Evolutionary conservation across 2,113 vertebrate species (phyloP).

Genomic region (Pterocles gutturalis): DNA sequence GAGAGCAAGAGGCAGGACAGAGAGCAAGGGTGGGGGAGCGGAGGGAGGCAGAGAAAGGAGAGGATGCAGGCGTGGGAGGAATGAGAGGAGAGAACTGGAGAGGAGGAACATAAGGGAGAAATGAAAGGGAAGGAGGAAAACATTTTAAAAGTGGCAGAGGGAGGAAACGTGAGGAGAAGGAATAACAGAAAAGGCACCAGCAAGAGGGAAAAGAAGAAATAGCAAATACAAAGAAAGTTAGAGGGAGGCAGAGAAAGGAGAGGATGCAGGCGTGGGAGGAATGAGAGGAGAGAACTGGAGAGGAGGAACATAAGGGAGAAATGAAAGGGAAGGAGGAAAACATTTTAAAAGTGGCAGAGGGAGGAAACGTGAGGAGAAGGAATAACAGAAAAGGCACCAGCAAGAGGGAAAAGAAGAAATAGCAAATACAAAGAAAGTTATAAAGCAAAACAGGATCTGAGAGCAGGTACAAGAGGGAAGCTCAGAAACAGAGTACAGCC

Average conservation of each 20-base stretch:
- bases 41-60: constrained; percentile 3
- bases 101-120: constrained; percentile 14
- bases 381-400: constrained; percentile 34
- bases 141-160: neutral
- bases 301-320: constrained; percentile 14
- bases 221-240: neutral
- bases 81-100: neutral
- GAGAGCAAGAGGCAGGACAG: neutral
- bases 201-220: neutral
- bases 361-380: constrained; percentile 16
- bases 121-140: neutral
- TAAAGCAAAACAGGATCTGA: neutral
- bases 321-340: neutral
- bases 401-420: neutral
- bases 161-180: constrained; percentile 16
- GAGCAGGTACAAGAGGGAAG: neutral
- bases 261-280: neutral
- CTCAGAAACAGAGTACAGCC: neutral
- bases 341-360: neutral
- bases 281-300: neutral
- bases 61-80: neutral
- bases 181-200: constrained; percentile 34
- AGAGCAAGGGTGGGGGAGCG: neutral
- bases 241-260: neutral
- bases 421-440: neutral